These are phyloP conservation scores for Larimichthys polyactis DNA, from an alignment of 2,113 vertebrate genomes.

Conservation along the genomic window DNA sequence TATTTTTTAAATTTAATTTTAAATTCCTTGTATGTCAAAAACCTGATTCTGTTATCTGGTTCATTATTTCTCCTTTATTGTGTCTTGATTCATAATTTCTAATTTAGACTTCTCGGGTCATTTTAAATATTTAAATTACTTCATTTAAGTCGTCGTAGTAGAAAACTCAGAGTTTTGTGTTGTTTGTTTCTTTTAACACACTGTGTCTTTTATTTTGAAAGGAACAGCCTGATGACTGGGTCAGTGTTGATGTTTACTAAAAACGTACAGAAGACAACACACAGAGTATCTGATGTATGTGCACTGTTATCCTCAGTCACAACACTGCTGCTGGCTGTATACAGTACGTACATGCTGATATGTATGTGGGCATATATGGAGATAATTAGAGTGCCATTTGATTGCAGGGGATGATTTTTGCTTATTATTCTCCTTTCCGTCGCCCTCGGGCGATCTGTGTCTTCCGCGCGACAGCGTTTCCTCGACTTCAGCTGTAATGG, in stretches of 20 bases:
- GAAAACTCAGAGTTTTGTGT: no score
- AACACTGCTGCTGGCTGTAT: conserved; percentile 58
- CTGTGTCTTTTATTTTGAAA: background rate
- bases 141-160: no score
- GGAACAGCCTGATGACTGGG: no score
- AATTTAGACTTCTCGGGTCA: background rate
- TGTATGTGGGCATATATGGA: conserved; percentile 34
- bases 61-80: no score
- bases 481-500: conserved; percentile 64
- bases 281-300: no score
- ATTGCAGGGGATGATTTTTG: conserved; percentile 36
- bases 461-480: conserved; percentile 59
- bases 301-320: conserved; percentile 53
- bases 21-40: no score
- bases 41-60: no score
- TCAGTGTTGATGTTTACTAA: no score
- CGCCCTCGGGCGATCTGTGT: conserved; percentile 60
- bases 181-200: no score
- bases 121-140: no score
- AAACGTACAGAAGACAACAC: background rate
- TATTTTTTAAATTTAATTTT: no score
- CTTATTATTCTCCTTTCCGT: conserved; percentile 57
- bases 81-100: background rate
- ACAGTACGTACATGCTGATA: background rate
- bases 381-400: conserved; percentile 39